These are phyloP conservation scores for Chydorus sphaericus DNA, from an alignment of 2,888 invertebrate species.

Conservation along the genomic window DNA sequence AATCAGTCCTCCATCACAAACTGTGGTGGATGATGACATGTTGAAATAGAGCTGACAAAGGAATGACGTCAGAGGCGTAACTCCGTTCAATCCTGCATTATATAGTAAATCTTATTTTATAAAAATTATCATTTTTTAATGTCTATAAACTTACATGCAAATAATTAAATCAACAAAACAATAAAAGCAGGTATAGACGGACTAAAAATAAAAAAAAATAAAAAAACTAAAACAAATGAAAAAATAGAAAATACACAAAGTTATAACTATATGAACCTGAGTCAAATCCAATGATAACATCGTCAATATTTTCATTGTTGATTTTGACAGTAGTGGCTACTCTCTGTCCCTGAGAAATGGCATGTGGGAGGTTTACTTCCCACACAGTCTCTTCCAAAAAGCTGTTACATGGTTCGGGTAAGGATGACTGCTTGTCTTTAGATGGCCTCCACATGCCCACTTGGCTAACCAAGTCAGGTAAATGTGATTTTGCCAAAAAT, in stretches of 20 bases:
- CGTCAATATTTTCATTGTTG: constrained; percentile 11
- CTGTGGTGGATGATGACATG: not conserved
- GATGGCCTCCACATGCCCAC: constrained; percentile 5
- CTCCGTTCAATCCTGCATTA: not conserved
- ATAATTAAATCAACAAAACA: not conserved
- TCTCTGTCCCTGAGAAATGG: not conserved
- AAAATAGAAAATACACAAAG: not conserved
- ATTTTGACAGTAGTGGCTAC: not conserved
- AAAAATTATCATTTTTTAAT: not conserved
- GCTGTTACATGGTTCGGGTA: constrained; percentile 9
- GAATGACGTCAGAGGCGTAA: constrained; percentile 7
- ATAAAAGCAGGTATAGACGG: not conserved
- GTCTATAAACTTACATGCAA: not conserved
- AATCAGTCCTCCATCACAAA: constrained; percentile 7
- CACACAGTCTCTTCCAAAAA: constrained; percentile 9
- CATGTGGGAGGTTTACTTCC: constrained; percentile 4
- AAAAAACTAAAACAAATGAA: not conserved
- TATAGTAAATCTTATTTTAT: not conserved
- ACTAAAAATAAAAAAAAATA: not conserved
- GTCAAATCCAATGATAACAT: constrained; percentile 10
- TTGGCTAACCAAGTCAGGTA: not conserved
- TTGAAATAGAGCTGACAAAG: constrained; percentile 10
- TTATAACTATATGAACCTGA: constrained; percentile 2
- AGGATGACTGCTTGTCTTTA: not conserved
- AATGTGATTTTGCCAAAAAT: constrained; percentile 11